Conservation (phyloP, 2,797 vertebrate genomes). For the Sebastolobus alascanus region DNA sequence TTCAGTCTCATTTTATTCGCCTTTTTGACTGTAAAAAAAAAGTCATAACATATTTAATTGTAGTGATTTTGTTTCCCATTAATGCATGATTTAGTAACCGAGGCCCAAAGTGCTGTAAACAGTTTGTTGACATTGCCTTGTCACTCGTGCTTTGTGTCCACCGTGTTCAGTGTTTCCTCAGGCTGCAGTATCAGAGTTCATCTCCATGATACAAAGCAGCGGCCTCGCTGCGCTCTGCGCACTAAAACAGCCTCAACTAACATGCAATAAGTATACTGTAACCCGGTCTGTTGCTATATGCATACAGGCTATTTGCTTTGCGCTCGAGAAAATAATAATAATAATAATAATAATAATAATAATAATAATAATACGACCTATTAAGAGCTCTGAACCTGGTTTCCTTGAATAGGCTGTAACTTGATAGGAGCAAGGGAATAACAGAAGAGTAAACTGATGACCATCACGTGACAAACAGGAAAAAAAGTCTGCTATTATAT, state of each 20-base stretch:
- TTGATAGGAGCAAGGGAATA: neutral
- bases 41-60: neutral
- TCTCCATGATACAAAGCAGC: conserved; percentile 44
- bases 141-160: conserved; percentile 52
- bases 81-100: conserved; percentile 10
- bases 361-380: neutral
- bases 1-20: neutral
- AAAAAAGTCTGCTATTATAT: neutral
- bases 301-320: conserved; percentile 19
- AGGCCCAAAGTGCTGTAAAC: conserved; percentile 38
- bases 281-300: neutral
- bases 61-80: neutral
- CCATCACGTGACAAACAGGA: neutral
- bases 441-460: conserved; percentile 12
- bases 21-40: too few species aligned
- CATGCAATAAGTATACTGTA: neutral
- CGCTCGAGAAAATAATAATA: neutral
- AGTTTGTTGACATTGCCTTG: conserved; percentile 59
- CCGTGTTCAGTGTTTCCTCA: conserved; percentile 49
- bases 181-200: conserved; percentile 62
- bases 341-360: neutral
- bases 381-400: neutral
- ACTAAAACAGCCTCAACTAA: conserved; percentile 17
- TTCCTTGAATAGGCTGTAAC: conserved; percentile 15
- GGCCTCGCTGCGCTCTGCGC: conserved; percentile 29